These are phyloP conservation scores for Sphaeramia orbicularis DNA, from an alignment of 2,797 vertebrate species.

Conservation along the genomic window DNA sequence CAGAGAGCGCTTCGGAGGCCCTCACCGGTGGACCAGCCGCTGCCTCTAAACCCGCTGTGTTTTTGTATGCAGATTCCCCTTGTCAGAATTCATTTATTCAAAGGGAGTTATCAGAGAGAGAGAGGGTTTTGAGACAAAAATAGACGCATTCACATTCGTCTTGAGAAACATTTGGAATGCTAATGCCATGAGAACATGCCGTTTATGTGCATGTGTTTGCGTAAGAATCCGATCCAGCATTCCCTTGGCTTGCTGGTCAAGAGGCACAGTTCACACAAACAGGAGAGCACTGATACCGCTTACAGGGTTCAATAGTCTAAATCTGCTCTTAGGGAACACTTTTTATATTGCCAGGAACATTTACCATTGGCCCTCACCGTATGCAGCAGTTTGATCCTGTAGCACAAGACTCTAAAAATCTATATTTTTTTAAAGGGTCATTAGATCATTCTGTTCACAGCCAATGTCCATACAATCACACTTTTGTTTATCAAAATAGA, in stretches of 20 bases:
- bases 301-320: conserved; percentile 65
- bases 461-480: conserved; percentile 54
- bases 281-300: conserved; percentile 71
- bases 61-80: conserved; percentile 84
- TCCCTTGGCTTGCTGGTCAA: conserved; percentile 56
- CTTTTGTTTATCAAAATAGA: conserved; percentile 77
- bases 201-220: conserved; percentile 77
- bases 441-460: conserved; percentile 65
- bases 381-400: conserved; percentile 55
- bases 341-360: conserved; percentile 60
- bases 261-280: conserved; percentile 60
- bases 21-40: conserved; percentile 57
- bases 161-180: conserved; percentile 79
- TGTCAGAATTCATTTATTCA: conserved; percentile 84
- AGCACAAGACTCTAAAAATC: conserved; percentile 49
- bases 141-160: conserved; percentile 79
- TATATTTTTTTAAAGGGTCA: conserved; percentile 55
- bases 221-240: conserved; percentile 73
- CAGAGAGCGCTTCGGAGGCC: conserved; percentile 68
- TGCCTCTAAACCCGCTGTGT: conserved; percentile 75
- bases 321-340: conserved; percentile 58
- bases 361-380: conserved; percentile 44
- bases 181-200: conserved; percentile 77
- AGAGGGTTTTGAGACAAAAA: conserved; percentile 74
- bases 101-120: conserved; percentile 77